A percentile compares a stretch with the other conserved stretches of the same genome.
Conservation (phyloP, 2,797 vertebrate genomes). For the Erethizon dorsatum region DNA sequence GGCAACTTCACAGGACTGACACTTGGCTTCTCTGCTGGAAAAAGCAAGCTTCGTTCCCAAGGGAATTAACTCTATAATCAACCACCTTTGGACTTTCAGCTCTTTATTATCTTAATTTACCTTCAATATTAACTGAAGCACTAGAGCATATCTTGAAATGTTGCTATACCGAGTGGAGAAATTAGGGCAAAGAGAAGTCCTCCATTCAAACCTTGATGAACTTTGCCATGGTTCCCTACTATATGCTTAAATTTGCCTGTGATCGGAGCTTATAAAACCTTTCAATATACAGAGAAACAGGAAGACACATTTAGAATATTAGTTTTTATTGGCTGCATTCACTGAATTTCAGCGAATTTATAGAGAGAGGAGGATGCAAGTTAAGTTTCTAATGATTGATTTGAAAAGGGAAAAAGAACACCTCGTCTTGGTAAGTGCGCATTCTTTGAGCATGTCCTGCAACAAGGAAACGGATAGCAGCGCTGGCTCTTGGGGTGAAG, state of each 20-base stretch:
- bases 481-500: not conserved
- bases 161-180: not conserved
- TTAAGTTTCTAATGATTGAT: not conserved
- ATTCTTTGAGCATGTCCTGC: not conserved
- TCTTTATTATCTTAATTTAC: not conserved
- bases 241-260: not conserved
- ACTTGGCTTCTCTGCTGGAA: not conserved
- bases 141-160: not conserved
- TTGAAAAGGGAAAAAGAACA: not conserved
- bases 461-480: not conserved
- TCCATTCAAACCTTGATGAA: not conserved
- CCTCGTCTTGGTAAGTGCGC: not conserved
- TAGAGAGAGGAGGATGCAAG: not conserved
- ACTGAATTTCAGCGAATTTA: not conserved
- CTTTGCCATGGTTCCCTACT: not conserved
- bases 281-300: not conserved
- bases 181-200: not conserved
- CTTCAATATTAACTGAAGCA: not conserved
- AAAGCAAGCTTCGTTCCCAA: not conserved
- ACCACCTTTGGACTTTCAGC: not conserved
- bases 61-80: not conserved
- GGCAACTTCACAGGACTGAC: not conserved
- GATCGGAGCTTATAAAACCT: not conserved
- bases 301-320: not conserved
- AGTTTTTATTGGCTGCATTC: not conserved